Evolutionary conservation across 1,140 invertebrate species (phyloP), one percentile per base, ranked within the genome.

Genomic region (Homalodisca vitripennis): DNA sequence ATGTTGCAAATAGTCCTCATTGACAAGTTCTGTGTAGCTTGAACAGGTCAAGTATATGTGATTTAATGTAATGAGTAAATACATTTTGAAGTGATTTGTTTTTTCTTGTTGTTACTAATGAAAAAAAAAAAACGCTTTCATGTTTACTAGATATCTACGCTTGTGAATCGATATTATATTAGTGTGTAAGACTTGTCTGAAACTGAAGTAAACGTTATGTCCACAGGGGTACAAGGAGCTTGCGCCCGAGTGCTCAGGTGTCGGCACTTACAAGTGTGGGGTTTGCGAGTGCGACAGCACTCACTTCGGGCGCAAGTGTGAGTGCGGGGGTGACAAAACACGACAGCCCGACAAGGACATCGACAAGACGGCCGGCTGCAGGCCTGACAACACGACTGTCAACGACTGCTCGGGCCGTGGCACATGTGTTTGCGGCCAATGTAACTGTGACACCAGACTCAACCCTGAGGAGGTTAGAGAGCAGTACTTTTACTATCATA

Each of bases 231-330:
- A 81, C 71, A 74, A 83, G 69, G 68, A 70, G 10, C 78, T 83
- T 20, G 86, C 89, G 1, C 14, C 76, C 0, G 77, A 86, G 63
- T 95, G 92, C 78, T 88, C 81, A 72, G 78, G 80, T 0, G 79
- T 82, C 53, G 92, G 92, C 51, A 88, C 87, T 3, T 83, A 88
- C 1, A 89, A 90, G 76, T 98, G 95, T 80, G 96, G 95, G 53
- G 87, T 96, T 72, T 98, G 96, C 77, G 85, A 89, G 70, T 98
- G 96, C 80, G 80, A 89, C 70, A 80, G 87, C 3, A 86, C 85
- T 41, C 87, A 87, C 74, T 95, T 93, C 78, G 96, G 96, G 55
- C 87, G 89, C 74, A 84, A 82, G 64, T 98, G 96, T 80, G 93
- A 98, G 80, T 98, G 95, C 77, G 89, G 89, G 51, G 81, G 82